phyloP scores from a whole-genome alignment of 2,113 vertebrate genomes.

The Lucifuga dentata region DNA sequence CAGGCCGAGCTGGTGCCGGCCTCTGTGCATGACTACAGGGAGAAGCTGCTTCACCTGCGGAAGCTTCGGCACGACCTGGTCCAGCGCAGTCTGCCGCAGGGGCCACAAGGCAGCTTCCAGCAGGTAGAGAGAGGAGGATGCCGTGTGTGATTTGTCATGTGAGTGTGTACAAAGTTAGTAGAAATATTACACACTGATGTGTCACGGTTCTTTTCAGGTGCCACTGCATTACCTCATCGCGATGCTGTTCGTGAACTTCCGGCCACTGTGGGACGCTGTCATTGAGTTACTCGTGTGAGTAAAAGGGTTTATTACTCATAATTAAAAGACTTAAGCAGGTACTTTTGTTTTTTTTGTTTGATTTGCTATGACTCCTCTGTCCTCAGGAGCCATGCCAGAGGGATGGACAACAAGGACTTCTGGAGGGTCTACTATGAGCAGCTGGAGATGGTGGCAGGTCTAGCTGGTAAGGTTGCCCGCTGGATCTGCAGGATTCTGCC shows the following conservation, averaged over 20 bases:
- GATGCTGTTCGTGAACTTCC: slow-evolving; percentile 97
- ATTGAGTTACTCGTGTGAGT: slow-evolving; percentile 94
- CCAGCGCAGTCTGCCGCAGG: slow-evolving; percentile 79
- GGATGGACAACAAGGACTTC: slow-evolving; percentile 96
- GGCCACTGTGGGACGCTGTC: slow-evolving; percentile 92
- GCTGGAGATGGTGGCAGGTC: slow-evolving; percentile 89
- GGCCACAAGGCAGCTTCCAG: slow-evolving; percentile 77
- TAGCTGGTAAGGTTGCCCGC: slow-evolving; percentile 78
- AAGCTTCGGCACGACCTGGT: slow-evolving; percentile 92
- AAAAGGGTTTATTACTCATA: background rate
- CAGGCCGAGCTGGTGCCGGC: slow-evolving; percentile 94
- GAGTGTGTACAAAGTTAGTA: too few species aligned
- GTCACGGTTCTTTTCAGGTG: slow-evolving; percentile 80
- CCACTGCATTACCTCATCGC: slow-evolving; percentile 93
- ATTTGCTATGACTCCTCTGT: background rate
- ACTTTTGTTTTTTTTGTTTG: too few species aligned
- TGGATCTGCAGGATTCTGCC: background rate
- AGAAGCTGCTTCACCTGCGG: slow-evolving; percentile 93
- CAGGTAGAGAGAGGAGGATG: slow-evolving; percentile 85
- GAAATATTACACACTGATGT: background rate
- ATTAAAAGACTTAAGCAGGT: background rate
- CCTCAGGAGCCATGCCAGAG: slow-evolving; percentile 89
- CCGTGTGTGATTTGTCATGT: too few species aligned
- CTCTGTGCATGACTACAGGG: slow-evolving; percentile 93
- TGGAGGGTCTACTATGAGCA: slow-evolving; percentile 93